phyloP scores from a whole-genome alignment of 2,797 vertebrate species.

The Sorex maritimensis region DNA sequence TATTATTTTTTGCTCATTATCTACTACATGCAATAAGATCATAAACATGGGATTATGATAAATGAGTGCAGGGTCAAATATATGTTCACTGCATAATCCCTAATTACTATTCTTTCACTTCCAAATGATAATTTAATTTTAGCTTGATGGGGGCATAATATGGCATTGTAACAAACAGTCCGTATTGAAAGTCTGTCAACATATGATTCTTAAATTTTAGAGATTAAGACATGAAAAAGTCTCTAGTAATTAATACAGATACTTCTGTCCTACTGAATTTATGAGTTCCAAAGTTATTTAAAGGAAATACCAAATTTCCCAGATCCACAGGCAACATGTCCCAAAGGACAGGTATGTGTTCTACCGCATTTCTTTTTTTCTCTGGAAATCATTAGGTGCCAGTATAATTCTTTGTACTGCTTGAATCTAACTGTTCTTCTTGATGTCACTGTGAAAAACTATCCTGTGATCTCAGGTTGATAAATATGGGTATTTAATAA shows the following conservation, averaged over 20 bases:
- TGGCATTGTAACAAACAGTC: neutral
- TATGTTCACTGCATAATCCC: fast-evolving
- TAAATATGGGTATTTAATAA: neutral
- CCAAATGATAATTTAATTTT: neutral
- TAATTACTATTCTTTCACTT: neutral
- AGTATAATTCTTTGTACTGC: neutral
- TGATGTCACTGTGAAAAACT: neutral
- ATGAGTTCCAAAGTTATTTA: neutral
- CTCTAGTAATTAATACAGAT: neutral
- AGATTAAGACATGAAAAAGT: neutral
- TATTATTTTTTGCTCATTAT: neutral
- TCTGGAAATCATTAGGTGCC: constrained; percentile 20
- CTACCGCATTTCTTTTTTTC: neutral
- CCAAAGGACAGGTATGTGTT: neutral
- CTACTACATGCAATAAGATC: neutral
- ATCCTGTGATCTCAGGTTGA: neutral
- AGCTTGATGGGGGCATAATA: neutral
- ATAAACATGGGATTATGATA: neutral
- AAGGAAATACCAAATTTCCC: neutral
- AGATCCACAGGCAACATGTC: neutral
- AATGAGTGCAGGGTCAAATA: neutral
- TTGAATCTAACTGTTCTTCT: neutral
- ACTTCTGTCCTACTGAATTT: neutral
- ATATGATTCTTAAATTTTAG: neutral
- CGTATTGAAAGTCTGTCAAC: neutral